Conservation (phyloP, 2,797 vertebrate genomes). For the Anguilla megastoma region DNA sequence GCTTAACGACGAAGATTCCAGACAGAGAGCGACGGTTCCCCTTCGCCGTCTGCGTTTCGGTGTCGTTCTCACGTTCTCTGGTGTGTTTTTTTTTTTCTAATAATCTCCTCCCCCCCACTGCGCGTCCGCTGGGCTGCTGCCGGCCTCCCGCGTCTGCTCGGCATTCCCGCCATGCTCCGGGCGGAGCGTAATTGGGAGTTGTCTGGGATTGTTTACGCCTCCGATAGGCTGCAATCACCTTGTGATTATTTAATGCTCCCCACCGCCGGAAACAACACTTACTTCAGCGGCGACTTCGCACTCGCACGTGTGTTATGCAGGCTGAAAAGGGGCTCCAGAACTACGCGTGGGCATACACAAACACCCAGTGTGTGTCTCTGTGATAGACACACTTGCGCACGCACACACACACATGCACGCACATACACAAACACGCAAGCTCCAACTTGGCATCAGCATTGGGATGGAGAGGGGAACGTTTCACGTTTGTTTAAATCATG, state of each 20-base stretch:
- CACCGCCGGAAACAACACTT: constrained; percentile 19
- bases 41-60: background rate
- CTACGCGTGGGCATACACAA: background rate
- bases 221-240: constrained; percentile 37
- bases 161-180: constrained; percentile 21
- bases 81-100: background rate
- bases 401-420: background rate
- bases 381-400: background rate
- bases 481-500: too few relatives aligned
- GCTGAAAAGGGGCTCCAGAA: background rate
- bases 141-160: background rate
- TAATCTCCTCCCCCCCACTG: background rate
- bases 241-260: background rate
- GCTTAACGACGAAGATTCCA: background rate
- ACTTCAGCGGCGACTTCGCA: constrained; percentile 30
- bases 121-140: background rate
- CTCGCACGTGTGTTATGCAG: background rate
- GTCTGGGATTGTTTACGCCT: constrained; percentile 31
- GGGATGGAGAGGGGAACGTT: too few relatives aligned
- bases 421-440: too few relatives aligned
- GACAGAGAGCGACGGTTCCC: background rate
- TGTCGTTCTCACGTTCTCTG: background rate
- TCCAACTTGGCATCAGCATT: too few relatives aligned
- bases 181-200: constrained; percentile 39
- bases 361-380: background rate